These are phyloP conservation scores for Heteromyza rotundicornis DNA, from an alignment of 2,888 invertebrate species.

Conservation along the genomic window DNA sequence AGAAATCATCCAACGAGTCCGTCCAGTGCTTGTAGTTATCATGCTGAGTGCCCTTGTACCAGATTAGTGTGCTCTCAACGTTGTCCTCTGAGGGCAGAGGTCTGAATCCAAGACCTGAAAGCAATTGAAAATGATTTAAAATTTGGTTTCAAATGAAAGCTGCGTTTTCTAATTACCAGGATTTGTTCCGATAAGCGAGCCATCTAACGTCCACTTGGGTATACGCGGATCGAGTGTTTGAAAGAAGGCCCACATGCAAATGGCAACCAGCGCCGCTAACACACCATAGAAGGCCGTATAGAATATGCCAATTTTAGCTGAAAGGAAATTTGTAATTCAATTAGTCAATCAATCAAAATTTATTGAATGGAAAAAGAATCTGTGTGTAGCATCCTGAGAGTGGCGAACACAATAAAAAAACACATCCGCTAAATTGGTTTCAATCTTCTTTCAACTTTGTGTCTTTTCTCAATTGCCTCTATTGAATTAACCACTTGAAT, in stretches of 20 bases:
- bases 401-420: no score
- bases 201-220: conserved; percentile 86
- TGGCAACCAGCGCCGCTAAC: conserved; percentile 89
- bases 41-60: conserved; percentile 85
- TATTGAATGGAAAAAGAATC: no score
- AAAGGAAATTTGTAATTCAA: conserved; percentile 45
- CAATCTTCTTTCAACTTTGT: neutral
- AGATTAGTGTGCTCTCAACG: conserved; percentile 93
- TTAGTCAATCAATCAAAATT: no score
- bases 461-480: conserved; percentile 35
- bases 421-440: no score
- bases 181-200: conserved; percentile 91
- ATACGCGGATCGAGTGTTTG: conserved; percentile 87
- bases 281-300: conserved; percentile 93
- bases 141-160: neutral
- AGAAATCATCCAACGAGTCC: conserved; percentile 74
- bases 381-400: no score
- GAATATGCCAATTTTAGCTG: conserved; percentile 94
- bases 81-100: conserved; percentile 87
- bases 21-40: conserved; percentile 82
- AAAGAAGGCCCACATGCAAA: conserved; percentile 94
- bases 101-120: conserved; percentile 82
- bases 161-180: conserved; percentile 67
- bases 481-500: conserved; percentile 45
- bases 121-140: neutral